Evolutionary conservation across 1,140 invertebrate species (phyloP).

Genomic region (Lucilia cuprina): DNA sequence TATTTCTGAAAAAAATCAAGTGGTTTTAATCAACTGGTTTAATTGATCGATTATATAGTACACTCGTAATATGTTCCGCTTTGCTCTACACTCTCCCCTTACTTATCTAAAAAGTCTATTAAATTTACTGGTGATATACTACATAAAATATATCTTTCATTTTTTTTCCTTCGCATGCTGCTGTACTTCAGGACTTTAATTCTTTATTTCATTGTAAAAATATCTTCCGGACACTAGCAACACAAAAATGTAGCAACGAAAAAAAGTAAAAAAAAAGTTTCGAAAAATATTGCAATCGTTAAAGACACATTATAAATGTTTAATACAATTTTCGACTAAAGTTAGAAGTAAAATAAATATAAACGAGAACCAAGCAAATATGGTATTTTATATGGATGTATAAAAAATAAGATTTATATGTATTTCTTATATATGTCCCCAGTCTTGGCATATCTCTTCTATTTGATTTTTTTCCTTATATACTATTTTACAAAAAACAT

Average conservation of each 20-base stretch:
- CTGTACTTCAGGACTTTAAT: not conserved
- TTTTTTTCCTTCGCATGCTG: not conserved
- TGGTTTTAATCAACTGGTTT: no score
- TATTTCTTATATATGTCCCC: not conserved
- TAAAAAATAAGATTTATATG: not conserved
- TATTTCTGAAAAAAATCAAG: no score
- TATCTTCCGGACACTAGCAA: not conserved
- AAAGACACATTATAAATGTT: slow-evolving; percentile 26
- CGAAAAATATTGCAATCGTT: slow-evolving; percentile 18
- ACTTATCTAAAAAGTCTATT: not conserved
- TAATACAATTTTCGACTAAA: slow-evolving; percentile 21
- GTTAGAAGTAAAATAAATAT: slow-evolving; percentile 7
- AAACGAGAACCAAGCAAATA: not conserved
- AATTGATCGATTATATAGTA: no score
- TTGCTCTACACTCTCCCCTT: no score
- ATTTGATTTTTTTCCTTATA: not conserved
- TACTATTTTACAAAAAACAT: not conserved
- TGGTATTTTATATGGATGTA: not conserved
- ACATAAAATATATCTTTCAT: not conserved
- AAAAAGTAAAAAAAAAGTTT: not conserved
- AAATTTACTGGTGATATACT: not conserved
- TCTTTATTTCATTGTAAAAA: slow-evolving; percentile 13
- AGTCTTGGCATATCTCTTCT: not conserved
- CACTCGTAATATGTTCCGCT: no score
- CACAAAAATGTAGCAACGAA: not conserved